phyloP scores from a whole-genome alignment of 1,140 invertebrate species.

The Drosophila sp. region DNA sequence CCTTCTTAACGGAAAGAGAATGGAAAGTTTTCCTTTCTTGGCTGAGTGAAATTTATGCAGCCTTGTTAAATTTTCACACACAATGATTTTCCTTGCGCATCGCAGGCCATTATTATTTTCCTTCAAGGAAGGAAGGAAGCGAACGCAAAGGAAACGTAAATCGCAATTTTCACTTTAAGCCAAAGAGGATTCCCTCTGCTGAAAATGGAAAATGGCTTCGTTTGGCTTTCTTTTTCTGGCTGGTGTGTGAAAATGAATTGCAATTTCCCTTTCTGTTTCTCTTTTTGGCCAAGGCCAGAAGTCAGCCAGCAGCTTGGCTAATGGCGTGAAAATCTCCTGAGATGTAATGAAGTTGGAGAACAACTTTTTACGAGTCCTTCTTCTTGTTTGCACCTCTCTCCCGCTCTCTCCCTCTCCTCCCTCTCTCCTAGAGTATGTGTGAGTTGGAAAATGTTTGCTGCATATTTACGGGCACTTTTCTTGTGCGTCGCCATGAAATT shows the following conservation, averaged over 20 bases:
- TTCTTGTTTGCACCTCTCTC: not conserved
- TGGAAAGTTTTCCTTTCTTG: not conserved
- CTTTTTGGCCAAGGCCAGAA: conserved; percentile 15
- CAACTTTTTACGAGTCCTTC: conserved; percentile 30
- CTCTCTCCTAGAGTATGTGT: not conserved
- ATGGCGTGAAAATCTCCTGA: conserved; percentile 44
- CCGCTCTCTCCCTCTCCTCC: too few species aligned
- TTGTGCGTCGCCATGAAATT: conserved; percentile 59
- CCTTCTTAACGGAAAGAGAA: too few species aligned
- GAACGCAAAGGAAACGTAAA: conserved; percentile 29
- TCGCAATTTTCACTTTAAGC: conserved; percentile 40
- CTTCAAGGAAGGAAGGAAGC: conserved; percentile 14
- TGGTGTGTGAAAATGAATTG: conserved; percentile 42
- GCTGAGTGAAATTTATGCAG: conserved; percentile 54
- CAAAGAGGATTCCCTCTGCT: conserved; percentile 15
- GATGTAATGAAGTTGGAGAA: conserved; percentile 49
- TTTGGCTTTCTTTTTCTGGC: conserved; percentile 20
- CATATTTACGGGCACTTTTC: conserved; percentile 35
- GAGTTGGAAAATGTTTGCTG: conserved; percentile 34
- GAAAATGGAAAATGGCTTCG: conserved; percentile 34
- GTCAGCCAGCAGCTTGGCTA: conserved; percentile 12
- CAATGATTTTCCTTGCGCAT: conserved; percentile 15
- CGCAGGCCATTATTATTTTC: conserved; percentile 3
- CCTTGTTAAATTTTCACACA: conserved; percentile 45
- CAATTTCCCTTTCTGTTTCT: conserved; percentile 45